Conservation (phyloP, 2,888 invertebrate genomes). For the Sarcophaga rosellei region DNA sequence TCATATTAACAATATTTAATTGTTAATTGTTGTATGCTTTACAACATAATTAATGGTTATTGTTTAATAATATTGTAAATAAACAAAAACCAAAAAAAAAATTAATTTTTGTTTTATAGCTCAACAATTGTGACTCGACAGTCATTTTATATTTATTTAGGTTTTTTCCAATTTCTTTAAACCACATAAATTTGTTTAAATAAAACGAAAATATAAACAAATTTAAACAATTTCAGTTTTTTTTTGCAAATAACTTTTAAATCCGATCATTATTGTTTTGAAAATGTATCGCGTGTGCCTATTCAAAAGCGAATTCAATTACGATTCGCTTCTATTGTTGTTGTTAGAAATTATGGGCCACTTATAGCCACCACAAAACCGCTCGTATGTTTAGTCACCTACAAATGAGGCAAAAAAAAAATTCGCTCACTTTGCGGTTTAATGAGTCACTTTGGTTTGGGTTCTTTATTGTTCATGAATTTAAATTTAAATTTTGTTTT, state of each 20-base stretch:
- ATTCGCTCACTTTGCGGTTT: neutral
- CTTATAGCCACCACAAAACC: constrained; percentile 2
- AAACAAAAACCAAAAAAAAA: neutral
- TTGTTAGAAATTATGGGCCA: neutral
- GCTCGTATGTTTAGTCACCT: neutral
- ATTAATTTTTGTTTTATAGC: neutral
- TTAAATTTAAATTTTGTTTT: neutral
- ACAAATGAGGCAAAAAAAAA: neutral
- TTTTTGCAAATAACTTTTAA: neutral
- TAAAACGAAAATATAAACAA: neutral
- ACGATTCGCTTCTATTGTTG: neutral
- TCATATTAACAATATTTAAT: constrained; percentile 30
- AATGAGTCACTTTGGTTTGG: neutral
- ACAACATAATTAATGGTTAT: neutral
- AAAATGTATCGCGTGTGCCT: neutral
- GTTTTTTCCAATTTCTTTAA: neutral
- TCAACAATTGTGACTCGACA: neutral
- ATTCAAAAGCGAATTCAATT: neutral
- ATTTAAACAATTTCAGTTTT: neutral
- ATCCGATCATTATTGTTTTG: too few species aligned
- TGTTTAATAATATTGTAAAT: neutral
- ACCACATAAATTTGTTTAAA: neutral
- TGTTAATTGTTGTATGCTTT: neutral
- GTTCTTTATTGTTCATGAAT: neutral
- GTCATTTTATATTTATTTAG: neutral